phyloP scores from a whole-genome alignment of 2,888 invertebrate species.

The Leptinotarsa rubiginosa region DNA sequence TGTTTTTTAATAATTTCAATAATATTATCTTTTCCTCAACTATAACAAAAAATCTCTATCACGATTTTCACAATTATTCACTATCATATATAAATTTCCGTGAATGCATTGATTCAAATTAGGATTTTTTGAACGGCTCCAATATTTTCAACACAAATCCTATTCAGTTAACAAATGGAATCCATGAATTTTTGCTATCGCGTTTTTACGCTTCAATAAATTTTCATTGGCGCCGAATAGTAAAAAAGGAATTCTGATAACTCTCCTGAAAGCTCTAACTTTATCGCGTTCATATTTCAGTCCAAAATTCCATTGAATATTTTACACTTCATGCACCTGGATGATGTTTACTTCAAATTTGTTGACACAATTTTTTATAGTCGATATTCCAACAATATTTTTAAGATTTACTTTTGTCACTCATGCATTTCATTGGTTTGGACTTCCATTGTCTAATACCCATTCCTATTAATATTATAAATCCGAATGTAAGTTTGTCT shows the following conservation, averaged over 20 bases:
- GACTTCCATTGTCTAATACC: too few species aligned
- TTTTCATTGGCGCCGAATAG: background rate
- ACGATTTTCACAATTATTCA: too few species aligned
- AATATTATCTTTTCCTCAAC: too few species aligned
- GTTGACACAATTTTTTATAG: background rate
- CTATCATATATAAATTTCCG: too few species aligned
- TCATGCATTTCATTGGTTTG: too few species aligned
- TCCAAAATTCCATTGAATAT: background rate
- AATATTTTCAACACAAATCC: background rate
- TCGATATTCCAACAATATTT: background rate
- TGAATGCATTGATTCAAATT: background rate
- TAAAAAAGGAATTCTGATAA: conserved; percentile 2
- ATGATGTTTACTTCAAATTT: background rate
- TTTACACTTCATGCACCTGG: background rate
- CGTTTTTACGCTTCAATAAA: background rate
- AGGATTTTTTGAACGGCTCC: background rate
- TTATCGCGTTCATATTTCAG: conserved; percentile 4
- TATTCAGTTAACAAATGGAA: background rate
- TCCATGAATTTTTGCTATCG: background rate
- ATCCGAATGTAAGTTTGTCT: too few species aligned
- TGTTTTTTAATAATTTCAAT: too few species aligned
- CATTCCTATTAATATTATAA: too few species aligned
- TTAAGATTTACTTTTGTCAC: too few species aligned
- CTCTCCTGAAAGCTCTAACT: background rate
- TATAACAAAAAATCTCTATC: too few species aligned